Evolutionary conservation across 2,888 invertebrate species (phyloP), one percentile per base, ranked within the genome.

Genomic region (Andrena marginata): DNA sequence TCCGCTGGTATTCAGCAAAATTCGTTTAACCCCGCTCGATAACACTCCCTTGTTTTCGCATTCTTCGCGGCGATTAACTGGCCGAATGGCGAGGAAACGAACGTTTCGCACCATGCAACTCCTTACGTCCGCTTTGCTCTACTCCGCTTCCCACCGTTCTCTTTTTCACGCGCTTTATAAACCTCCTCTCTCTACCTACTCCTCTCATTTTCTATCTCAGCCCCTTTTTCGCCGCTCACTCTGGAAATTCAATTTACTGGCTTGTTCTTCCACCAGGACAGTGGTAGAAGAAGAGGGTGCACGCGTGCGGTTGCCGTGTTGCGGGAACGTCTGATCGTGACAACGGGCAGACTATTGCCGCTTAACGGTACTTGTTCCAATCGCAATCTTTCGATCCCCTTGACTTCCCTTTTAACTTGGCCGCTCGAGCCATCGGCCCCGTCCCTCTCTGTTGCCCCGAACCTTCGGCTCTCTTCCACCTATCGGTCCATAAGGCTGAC

Each of bases 311-410:
- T 54, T 29, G 42, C 29, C 82, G 84, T 56, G 68, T 82, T 77
- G 67, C 56, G 78, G 81, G 67, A 83, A 85, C 71, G 82, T 76
- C 88, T 89, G 88, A 89, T 80, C 83, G 82, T 86, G 83, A 89
- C 89, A 82, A 82, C 85, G 76, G 80, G 56, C 79, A 82, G 89
- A 82, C 85, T 77, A 87, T 82, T 69, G 84, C 64, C 77, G 80
- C 78, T 84, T 86, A 82, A 80, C 75, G 74, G 77, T 76, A 77
- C 65, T 86, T 76, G 76, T 68, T 68, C 77, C 85, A 80, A 77
- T 89, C 80, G 76, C 82, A 79, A 85, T 85, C 86, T 80, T 78
- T 65, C 80, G 68, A 74, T 80, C 74, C 69, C 49, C 68, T 78
- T 33, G 73, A 81, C 77, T 81, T 69, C 54, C 71, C 80, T 76